Percentiles rank a stretch among this genome's conserved stretches.
Evolutionary conservation across 2,888 invertebrate species (phyloP).

Genomic region (Torymus tubicola): DNA sequence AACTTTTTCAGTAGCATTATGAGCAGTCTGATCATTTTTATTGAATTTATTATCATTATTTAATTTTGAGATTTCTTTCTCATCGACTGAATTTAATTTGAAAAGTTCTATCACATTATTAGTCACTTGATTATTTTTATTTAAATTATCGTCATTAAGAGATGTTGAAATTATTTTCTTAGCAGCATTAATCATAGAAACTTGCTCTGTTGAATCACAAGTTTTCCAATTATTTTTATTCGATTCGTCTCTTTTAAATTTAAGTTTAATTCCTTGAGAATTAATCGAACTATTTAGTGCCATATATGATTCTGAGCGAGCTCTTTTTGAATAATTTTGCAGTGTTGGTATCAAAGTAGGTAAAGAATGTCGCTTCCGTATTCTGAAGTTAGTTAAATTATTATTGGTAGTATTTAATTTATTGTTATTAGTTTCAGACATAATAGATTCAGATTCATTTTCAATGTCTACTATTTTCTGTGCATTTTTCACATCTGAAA

Average conservation of each 20-base stretch:
- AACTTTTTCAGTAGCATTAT: neutral
- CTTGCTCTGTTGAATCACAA: neutral
- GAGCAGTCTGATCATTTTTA: constrained; percentile 21
- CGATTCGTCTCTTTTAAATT: constrained; percentile 23
- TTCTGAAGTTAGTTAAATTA: neutral
- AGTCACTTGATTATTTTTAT: too few species aligned
- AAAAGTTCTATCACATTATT: too few species aligned
- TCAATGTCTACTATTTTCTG: too few species aligned
- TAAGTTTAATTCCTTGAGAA: constrained; percentile 22
- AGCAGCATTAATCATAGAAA: neutral
- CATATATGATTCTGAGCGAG: constrained; percentile 11
- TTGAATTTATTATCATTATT: constrained; percentile 10
- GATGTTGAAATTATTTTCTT: constrained; percentile 32
- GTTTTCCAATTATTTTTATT: constrained; percentile 36
- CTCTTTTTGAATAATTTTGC: constrained; percentile 1
- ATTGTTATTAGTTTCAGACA: neutral
- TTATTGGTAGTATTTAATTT: neutral
- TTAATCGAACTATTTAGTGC: neutral
- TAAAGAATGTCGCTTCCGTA: constrained; percentile 39
- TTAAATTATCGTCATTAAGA: constrained; percentile 8
- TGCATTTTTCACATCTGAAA: too few species aligned
- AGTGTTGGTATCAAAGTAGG: neutral
- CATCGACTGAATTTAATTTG: too few species aligned
- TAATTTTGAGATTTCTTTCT: constrained; percentile 24
- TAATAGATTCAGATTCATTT: too few species aligned